Percentiles rank a stretch among this genome's conserved stretches.
phyloP scores from a whole-genome alignment of 2,113 vertebrate genomes.

The Hypocryptadius cinnamomeus region DNA sequence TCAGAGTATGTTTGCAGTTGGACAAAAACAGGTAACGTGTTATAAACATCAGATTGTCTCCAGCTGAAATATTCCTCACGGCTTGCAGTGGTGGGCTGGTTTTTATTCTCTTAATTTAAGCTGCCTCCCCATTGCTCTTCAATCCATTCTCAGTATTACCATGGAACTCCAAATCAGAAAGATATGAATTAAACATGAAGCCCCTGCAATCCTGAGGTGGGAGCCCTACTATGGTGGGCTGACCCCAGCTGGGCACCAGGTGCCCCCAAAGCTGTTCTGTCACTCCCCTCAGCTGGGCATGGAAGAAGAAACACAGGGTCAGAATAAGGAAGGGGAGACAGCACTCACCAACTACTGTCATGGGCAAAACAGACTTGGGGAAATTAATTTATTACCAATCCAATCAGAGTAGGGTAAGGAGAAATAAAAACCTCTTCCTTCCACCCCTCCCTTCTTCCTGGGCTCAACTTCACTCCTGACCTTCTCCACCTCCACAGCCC shows the following conservation, averaged over 20 bases:
- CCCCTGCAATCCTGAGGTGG: background rate
- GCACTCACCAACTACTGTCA: background rate
- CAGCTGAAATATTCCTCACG: background rate
- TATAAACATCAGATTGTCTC: background rate
- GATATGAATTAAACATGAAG: background rate
- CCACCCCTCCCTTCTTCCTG: background rate
- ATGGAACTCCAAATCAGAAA: background rate
- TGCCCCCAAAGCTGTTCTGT: background rate
- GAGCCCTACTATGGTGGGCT: background rate
- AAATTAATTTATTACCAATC: background rate
- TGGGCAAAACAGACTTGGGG: background rate
- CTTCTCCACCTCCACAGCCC: background rate
- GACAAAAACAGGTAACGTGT: background rate
- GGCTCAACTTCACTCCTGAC: background rate
- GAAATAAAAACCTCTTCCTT: background rate
- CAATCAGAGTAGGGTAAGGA: background rate
- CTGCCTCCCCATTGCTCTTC: background rate
- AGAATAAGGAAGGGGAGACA: background rate
- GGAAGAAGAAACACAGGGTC: background rate
- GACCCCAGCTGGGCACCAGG: background rate
- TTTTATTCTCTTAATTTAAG: background rate
- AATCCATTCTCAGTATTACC: background rate
- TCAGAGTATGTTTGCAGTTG: background rate
- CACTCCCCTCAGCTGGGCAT: background rate
- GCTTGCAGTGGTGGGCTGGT: background rate